Base-by-base conservation (phyloP, 1,140 invertebrate genomes). In the Holotrichia oblita region DNA sequence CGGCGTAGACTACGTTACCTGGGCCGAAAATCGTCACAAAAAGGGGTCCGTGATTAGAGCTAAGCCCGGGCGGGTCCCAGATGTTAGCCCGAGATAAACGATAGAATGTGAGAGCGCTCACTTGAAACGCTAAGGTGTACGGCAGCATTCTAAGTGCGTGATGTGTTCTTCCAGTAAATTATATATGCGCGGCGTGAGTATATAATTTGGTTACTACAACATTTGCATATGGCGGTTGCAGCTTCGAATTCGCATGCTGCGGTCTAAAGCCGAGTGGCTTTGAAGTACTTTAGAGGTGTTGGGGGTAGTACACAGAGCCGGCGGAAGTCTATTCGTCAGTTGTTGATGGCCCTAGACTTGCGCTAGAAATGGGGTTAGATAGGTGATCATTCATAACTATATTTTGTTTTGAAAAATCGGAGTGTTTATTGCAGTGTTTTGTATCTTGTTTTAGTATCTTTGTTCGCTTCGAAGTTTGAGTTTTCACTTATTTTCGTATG, bases 161-260 rank as follows among this genome's bases (percentile, higher is more conserved):
- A 55, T 34, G 61, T 34, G 61, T 69, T 27, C 61, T 40, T 64
- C 55, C 44, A 77, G 72, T 81, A 81, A 83, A 84, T 85, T 84
- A 84, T 83, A 84, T 83, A 84, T 83, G 83, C 84, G 81, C 83
- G 77, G 78, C 80, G 81, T 81, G 84, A 85, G 82, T 84, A 83
- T 81, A 85, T 85, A 85, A 85, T 85, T 85, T 84, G 81, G 84
- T 85, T 85, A 84, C 61, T 69, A 69, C 84, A 76, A 76, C 75
- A 76, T 76, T 76, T 76, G 75, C 75, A 76, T 76, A 76, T 76
- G 75, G 75, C 75, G 75, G 75, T 76, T 76, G 75, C 75, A 76
- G 48, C 75, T 76, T 34, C 41, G 75, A 76, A 76, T 76, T 59
- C 42, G 75, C 27, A 76, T 55, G 75, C 75, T 74, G 73, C 73